Base-by-base conservation (phyloP, 2,797 vertebrate species). In the Rhinichthys osculus region DNA sequence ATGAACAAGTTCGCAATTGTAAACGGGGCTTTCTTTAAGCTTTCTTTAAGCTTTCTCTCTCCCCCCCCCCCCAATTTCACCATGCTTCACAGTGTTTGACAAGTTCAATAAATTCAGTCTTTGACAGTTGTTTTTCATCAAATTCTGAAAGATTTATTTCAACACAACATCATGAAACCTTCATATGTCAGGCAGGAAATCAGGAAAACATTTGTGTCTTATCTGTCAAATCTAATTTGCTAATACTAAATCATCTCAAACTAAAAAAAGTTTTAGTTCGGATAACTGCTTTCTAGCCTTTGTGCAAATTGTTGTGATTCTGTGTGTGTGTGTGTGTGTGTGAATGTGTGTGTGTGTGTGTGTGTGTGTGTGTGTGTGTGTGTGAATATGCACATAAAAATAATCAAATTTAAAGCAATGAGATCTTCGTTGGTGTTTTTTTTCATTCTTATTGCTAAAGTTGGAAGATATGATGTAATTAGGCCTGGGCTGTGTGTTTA, bases 231-330 rank as follows among this genome's bases (percentile, higher is more conserved):
- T 50, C 52, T 62, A 30, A 84, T 87, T 82, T 84, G 77, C 62
- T 87, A 88, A 76, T 85, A 88, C 16, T 50, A 85, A 79, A 59
- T 85, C 77, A 87, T 90, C 89, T 88, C 88, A 71, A 86, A 89
- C 79, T 77, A 27, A 88, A 78, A 90, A 89, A 90, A 82, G 82
- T 78, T 88, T 87, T 42, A 78, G 90, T 91, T 94, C 90, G 92
- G 90, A 87, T 91, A 91, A 92, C 89, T 23, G 90, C 90, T 88
- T 93, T 93, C 91, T 92, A 90, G 91, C 84, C 89, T 93, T 94
- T 93, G 92, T 94, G 83, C 83, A 80, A 40, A 80, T 40, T 19
- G 50, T 17, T 83, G 40, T 83, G 40, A 42, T 54, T 33, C 2
- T 30, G 79, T 23, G 19, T 59, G 23, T 78, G 54, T 64, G 21